phyloP scores from a whole-genome alignment of 2,888 invertebrate species.

The Acleris emargana region DNA sequence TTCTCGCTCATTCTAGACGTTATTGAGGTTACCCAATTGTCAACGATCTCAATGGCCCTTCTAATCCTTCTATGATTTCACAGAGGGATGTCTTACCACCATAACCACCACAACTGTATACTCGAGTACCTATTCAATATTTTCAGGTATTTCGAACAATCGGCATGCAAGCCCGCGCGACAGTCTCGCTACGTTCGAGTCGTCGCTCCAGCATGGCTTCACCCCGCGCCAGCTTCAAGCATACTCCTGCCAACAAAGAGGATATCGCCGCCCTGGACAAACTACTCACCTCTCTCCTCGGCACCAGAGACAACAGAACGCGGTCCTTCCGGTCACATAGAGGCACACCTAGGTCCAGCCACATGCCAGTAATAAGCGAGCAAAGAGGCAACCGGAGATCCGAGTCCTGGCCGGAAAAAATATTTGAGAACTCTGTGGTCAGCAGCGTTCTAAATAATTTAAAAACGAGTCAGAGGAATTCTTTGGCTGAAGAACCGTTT shows the following conservation, averaged over 20 bases:
- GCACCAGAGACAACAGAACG: conserved; percentile 66
- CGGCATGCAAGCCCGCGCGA: conserved; percentile 62
- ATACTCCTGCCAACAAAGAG: conserved; percentile 70
- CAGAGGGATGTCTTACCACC: no score
- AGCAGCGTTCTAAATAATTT: conserved; percentile 69
- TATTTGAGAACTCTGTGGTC: conserved; percentile 72
- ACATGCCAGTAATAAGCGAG: conserved; percentile 58
- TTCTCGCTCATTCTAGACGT: no score
- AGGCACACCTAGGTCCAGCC: conserved; percentile 66
- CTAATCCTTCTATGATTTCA: no score
- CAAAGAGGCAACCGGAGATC: conserved; percentile 54
- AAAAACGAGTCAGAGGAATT: conserved; percentile 61
- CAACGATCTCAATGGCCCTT: no score
- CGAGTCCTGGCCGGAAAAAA: conserved; percentile 75
- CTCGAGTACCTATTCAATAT: background rate
- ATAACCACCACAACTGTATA: no score
- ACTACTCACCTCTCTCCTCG: conserved; percentile 84
- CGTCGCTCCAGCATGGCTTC: conserved; percentile 60
- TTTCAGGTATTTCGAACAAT: conserved; percentile 67
- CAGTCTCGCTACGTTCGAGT: conserved; percentile 62
- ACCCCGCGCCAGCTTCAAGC: conserved; percentile 46
- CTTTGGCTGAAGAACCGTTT: conserved; percentile 68
- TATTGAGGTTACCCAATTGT: no score
- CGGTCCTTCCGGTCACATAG: conserved; percentile 65
- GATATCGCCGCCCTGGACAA: conserved; percentile 86